Evolutionary conservation across 2,113 vertebrate genomes (phyloP).

Genomic region (Microcebus griseorufus): DNA sequence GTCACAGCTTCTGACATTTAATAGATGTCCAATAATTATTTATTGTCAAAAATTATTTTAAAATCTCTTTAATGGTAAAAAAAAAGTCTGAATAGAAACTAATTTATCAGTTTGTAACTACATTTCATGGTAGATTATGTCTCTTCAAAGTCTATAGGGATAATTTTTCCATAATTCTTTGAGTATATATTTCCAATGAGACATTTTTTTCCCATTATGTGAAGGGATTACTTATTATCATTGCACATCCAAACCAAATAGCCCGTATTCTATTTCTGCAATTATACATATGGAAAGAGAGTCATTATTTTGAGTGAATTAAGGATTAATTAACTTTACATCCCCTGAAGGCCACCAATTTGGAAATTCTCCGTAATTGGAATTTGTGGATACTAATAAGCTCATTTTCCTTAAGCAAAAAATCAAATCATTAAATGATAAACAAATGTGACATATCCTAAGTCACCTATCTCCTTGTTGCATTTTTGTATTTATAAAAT

Average conservation of each 20-base stretch:
- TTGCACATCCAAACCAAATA: not conserved
- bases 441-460: not conserved
- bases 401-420: constrained; percentile 57
- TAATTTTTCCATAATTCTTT: not conserved
- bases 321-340: constrained; percentile 81
- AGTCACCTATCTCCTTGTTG: not conserved
- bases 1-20: not conserved
- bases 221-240: not conserved
- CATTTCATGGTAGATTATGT: not conserved
- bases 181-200: not conserved
- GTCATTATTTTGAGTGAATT: constrained; percentile 72
- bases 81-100: not conserved
- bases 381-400: constrained; percentile 59
- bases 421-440: constrained; percentile 31
- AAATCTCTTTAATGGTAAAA: not conserved
- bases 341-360: constrained; percentile 75
- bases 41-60: not conserved
- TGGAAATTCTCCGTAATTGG: constrained; percentile 78
- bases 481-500: not conserved
- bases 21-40: not conserved
- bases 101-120: not conserved
- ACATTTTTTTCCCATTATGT: not conserved
- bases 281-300: not conserved
- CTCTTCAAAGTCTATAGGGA: not conserved
- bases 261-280: not conserved